Conservation (phyloP, 2,797 vertebrate genomes). For the Bucorvus abyssinicus region DNA sequence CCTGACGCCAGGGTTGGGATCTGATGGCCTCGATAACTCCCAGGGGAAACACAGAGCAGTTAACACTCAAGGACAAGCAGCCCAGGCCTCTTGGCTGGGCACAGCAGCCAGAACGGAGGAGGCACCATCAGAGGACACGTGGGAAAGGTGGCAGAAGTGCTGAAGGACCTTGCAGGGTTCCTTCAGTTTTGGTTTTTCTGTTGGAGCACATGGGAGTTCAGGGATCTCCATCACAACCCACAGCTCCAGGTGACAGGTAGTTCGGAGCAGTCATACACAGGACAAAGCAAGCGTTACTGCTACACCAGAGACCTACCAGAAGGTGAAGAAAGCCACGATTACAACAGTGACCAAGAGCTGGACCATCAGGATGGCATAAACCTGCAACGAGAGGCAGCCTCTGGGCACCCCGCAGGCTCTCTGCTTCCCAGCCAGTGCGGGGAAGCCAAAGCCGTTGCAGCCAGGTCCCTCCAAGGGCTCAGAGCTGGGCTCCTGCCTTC, state of each 20-base stretch:
- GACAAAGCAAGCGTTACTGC: not conserved
- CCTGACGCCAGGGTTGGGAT: not conserved
- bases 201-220: not conserved
- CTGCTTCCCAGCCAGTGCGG: not conserved
- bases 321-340: constrained; percentile 90
- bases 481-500: not conserved
- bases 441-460: not conserved
- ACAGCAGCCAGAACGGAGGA: rapidly evolving
- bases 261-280: not conserved
- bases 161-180: not conserved
- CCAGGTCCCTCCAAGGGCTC: not conserved
- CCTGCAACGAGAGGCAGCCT: constrained; percentile 71
- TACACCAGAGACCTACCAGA: constrained; percentile 82
- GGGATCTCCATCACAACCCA: not conserved
- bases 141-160: not conserved
- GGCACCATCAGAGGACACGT: not conserved
- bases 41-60: not conserved
- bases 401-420: rapidly evolving
- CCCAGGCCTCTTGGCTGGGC: not conserved
- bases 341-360: constrained; percentile 87
- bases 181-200: not conserved
- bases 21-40: not conserved
- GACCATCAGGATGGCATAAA: constrained; percentile 88
- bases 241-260: not conserved
- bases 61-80: no score